Evolutionary conservation across 2,113 vertebrate species (phyloP), one percentile per base, ranked within the genome.

Genomic region (Rynchops niger): DNA sequence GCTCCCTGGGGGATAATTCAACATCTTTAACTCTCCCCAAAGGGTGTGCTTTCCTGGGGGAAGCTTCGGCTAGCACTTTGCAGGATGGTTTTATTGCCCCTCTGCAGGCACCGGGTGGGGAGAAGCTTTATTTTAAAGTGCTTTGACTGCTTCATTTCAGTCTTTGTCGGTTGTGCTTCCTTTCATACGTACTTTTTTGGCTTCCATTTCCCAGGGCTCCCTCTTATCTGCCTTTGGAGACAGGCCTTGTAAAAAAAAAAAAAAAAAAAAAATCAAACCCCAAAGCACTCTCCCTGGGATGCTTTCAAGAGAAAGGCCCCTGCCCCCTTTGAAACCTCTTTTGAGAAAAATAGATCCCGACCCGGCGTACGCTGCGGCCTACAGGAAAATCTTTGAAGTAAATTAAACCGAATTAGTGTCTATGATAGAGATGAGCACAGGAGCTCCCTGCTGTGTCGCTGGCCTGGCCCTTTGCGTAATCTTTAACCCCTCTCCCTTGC

Each of bases 381-480:
- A 78, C 92, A 66, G 83, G 95, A 91, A 88, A 71, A 66, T 17
- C 95, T 97, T 96, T 98, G 97, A 97, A 97, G 96, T 95, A 71
- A 97, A 98, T 97, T 89, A 96, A 96, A 82, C 97, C 95, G 95
- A 98, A 98, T 98, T 98, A 98, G 95, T 93, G 94, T 72, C 96
- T 80, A 50, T 97, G 95, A 96, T 96, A 91, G 11, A 90, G 95
- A 96, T 72, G 97, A 88, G 96, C 92, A 59, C 83, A 72, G 79
- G 42, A 87, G 93, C 93, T 86, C 90, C 94, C 93, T 0, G 80
- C 97, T 96, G 96, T 4, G 95, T 27, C 63, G 18, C 81, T 11
- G 56, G 74, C 53, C 80, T 34, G 50, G 88, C 86, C 94, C 95
- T 90, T 61, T 82, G 83, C 43, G 2, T 25, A 52, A 93, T 95